A percentile compares a stretch with the other conserved stretches of the same genome.
Evolutionary conservation across 2,113 vertebrate genomes (phyloP).

Genomic region (Taxidea taxus): DNA sequence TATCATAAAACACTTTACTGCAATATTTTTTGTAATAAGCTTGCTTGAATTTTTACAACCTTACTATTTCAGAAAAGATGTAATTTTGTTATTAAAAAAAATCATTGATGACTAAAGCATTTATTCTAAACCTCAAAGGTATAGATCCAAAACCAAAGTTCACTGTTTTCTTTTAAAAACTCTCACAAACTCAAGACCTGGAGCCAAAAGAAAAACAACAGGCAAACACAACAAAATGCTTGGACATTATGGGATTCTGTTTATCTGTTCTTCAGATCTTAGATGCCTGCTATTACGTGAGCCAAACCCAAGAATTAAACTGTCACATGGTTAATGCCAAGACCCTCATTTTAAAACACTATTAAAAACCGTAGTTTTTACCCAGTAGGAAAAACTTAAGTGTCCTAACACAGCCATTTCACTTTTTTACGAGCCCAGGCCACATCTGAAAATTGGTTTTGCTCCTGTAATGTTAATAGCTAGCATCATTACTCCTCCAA

Average conservation of each 20-base stretch:
- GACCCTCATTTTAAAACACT: constrained; percentile 38
- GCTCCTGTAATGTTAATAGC: constrained; percentile 42
- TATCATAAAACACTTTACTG: neutral
- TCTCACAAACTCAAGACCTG: neutral
- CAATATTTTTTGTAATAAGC: neutral
- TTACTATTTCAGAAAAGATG: neutral
- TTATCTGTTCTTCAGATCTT: constrained; percentile 40
- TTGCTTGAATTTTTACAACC: neutral
- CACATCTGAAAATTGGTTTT: constrained; percentile 58
- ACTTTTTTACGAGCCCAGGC: constrained; percentile 44
- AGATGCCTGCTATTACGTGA: constrained; percentile 39
- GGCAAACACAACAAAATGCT: neutral
- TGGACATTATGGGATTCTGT: neutral
- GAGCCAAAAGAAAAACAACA: neutral
- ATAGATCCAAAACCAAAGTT: neutral
- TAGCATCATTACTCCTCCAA: neutral
- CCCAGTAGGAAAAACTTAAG: constrained; percentile 60
- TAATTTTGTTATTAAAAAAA: neutral
- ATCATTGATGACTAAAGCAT: neutral
- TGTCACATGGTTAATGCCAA: constrained; percentile 43
- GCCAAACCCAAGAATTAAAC: constrained; percentile 57
- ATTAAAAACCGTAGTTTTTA: constrained; percentile 63
- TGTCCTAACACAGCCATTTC: constrained; percentile 54
- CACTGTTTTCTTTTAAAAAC: neutral
- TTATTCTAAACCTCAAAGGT: neutral